Evolutionary conservation across 2,113 vertebrate species (phyloP).

Genomic region (Neotoma lepida): DNA sequence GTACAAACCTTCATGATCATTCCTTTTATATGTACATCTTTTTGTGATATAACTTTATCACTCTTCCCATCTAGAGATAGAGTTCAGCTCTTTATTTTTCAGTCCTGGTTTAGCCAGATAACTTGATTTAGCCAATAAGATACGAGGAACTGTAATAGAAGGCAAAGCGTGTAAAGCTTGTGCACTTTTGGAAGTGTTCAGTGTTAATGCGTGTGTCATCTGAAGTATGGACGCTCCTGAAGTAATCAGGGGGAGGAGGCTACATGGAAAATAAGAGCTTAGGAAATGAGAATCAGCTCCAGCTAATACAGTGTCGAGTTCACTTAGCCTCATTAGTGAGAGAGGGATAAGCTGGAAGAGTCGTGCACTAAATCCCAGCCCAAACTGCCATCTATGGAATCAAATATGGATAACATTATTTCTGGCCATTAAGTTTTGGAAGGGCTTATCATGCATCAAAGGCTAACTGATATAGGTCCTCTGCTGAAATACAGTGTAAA

Average conservation of each 20-base stretch:
- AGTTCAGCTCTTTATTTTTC: neutral
- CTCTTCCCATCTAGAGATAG: neutral
- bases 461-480: neutral
- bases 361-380: neutral
- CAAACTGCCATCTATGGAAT: neutral
- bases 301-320: neutral
- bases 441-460: neutral
- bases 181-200: neutral
- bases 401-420: neutral
- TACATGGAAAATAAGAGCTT: neutral
- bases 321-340: neutral
- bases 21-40: neutral
- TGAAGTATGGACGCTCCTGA: neutral
- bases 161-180: neutral
- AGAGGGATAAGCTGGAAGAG: neutral
- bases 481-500: slow-evolving; percentile 16
- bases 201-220: neutral
- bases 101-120: neutral
- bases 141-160: neutral
- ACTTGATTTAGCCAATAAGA: neutral
- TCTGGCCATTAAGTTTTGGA: neutral
- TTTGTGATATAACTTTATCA: neutral
- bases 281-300: neutral
- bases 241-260: neutral
- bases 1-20: neutral